Conservation (phyloP, 2,113 vertebrate species). For the Alexandromys fortis region DNA sequence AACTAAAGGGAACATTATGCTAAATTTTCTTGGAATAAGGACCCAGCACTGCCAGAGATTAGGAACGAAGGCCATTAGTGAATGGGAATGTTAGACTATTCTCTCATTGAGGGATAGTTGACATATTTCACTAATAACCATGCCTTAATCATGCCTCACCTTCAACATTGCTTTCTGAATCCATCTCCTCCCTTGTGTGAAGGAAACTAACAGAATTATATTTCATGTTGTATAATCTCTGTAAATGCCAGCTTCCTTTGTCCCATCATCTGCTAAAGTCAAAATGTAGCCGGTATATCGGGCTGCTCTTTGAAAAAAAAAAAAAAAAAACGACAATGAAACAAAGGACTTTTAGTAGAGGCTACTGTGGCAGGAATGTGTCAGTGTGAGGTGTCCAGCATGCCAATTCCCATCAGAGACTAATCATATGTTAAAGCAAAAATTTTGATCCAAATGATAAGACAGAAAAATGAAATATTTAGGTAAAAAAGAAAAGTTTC, state of each 20-base stretch:
- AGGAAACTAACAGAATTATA: neutral
- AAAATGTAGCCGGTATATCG: neutral
- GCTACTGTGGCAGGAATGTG: neutral
- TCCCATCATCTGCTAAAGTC: neutral
- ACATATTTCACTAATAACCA: neutral
- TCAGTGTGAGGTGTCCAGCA: neutral
- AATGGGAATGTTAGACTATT: neutral
- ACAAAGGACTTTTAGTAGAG: neutral
- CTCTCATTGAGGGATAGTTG: neutral
- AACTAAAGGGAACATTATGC: neutral
- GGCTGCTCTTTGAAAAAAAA: conserved; percentile 21
- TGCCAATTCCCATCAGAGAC: neutral
- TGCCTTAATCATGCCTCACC: neutral
- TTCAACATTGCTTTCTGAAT: neutral
- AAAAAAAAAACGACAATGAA: conserved; percentile 39
- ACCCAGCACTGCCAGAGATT: neutral
- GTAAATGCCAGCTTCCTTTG: conserved; percentile 3
- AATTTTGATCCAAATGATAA: neutral
- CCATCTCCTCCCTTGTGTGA: neutral
- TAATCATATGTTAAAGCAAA: neutral
- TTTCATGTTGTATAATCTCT: neutral
- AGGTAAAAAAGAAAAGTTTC: neutral
- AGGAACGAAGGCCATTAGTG: neutral
- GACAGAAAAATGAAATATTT: neutral
- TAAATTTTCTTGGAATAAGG: neutral